Evolutionary conservation across 2,113 vertebrate genomes (phyloP), one percentile per base, ranked within the genome.

Genomic region (Echinops telfairi): DNA sequence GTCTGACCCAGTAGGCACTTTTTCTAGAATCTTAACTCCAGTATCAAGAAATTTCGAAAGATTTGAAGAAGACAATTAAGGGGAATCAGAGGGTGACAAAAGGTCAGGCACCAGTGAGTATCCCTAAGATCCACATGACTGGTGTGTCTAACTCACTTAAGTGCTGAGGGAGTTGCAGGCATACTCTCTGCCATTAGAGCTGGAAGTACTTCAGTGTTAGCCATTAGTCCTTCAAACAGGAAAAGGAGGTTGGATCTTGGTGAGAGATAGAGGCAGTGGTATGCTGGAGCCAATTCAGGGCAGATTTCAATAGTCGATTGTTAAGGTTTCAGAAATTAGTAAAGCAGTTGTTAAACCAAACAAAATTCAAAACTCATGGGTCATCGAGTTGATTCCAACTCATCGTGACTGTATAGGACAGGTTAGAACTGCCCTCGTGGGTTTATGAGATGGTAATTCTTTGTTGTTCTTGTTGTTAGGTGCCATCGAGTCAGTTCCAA

Each of bases 291-390:
- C 29, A 71, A 22, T 4, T 75, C 23, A 31, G 81, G 33, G 73
- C 25, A 25, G 33, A 58, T 83, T 88, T 20, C 70, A 25, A 89
- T 22, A 86, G 81, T 38, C 36, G 71, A 9, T 86, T 86, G 53
- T 81, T 93, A 43, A 38, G 71, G 53, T 92, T 95, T 93, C 38
- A 86, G 58, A 57, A 90, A 80, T 80, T 86, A 78, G 31, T 40
- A 84, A 84, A 43, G 60, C 73, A 86, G 31, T 70, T 60, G 71
- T 75, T 93, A 80, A 92, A 93, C 22, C 64, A 20, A 14, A 53
- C 47, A 53, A 53, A 53, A 53, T 53, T 53, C 47, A 14, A 53
- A 53, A 53, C 12, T 10, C 47, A 11, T 14, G 12, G 47, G 3
- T 53, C 47, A 53, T 53, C 10, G 9, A 53, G 5, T 53, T 53